Percentiles rank a stretch among this genome's conserved stretches.
Evolutionary conservation across 2,888 invertebrate genomes (phyloP).

Genomic region (Drosophila kambysellisi): DNA sequence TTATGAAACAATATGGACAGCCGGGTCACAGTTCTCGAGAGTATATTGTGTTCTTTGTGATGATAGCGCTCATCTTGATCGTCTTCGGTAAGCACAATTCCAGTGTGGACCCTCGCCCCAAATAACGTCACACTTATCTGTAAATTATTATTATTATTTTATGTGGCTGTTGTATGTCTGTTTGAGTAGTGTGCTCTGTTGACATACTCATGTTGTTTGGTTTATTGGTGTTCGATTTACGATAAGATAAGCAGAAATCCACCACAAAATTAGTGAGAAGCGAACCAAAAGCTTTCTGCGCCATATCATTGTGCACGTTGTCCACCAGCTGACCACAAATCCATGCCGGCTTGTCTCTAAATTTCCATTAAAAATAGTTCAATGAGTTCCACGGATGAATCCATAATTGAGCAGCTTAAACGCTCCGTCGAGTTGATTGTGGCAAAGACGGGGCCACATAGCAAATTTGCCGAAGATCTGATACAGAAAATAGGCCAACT

Average conservation of each 20-base stretch:
- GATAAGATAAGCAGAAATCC: constrained; percentile 77
- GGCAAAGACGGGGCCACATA: constrained; percentile 72
- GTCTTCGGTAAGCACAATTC: constrained; percentile 83
- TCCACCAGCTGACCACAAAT: neutral
- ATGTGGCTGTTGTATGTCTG: neutral
- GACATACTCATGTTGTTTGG: constrained; percentile 41
- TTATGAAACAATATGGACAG: constrained; percentile 62
- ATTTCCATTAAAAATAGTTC: constrained; percentile 12
- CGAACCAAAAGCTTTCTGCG: constrained; percentile 26
- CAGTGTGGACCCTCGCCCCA: constrained; percentile 25
- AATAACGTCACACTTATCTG: constrained; percentile 23
- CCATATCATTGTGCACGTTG: constrained; percentile 27
- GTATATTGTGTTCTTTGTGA: constrained; percentile 83
- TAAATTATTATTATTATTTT: neutral
- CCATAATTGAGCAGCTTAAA: constrained; percentile 76
- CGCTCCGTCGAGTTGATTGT: constrained; percentile 73
- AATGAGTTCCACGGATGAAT: constrained; percentile 55
- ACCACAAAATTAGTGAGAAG: constrained; percentile 47
- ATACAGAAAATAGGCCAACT: constrained; percentile 66
- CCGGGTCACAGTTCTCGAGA: constrained; percentile 74
- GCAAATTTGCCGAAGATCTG: constrained; percentile 71
- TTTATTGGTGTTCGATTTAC: constrained; percentile 71
- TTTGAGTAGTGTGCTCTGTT: constrained; percentile 44
- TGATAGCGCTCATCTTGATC: constrained; percentile 83
- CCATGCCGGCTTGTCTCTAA: constrained; percentile 29